A percentile compares a stretch with the other conserved stretches of the same genome.
These are phyloP conservation scores for Frankliniella fusca DNA, from an alignment of 2,888 invertebrate species.

Conservation along the genomic window DNA sequence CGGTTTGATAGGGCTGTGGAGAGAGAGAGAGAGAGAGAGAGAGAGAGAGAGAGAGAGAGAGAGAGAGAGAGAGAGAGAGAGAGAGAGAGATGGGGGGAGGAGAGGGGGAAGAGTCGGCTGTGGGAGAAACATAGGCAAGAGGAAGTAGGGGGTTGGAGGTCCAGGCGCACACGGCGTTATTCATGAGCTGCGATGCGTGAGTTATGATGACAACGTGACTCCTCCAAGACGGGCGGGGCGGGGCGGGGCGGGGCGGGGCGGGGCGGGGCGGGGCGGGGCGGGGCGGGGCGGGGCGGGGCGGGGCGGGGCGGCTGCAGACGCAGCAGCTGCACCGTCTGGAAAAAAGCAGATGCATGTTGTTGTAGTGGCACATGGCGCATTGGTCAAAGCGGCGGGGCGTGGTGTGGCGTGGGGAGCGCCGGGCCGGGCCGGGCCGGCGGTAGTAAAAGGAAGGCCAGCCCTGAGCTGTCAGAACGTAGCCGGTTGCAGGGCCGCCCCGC, in stretches of 20 bases:
- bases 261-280: background rate
- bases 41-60: background rate
- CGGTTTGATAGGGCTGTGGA: no score
- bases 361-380: background rate
- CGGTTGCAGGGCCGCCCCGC: no score
- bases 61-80: background rate
- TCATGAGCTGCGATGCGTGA: conserved; percentile 14
- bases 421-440: no score
- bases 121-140: background rate
- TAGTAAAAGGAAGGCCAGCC: no score
- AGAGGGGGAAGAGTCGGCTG: background rate
- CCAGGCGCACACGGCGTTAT: background rate
- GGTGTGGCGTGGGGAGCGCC: no score
- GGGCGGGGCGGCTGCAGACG: background rate
- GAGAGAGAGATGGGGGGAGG: background rate
- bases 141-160: background rate
- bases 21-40: no score
- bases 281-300: background rate
- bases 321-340: background rate
- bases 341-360: background rate
- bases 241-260: background rate
- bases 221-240: background rate
- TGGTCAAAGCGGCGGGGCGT: no score
- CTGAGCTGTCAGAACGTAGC: no score
- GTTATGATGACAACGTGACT: conserved; percentile 24